Conservation (phyloP, 2,888 invertebrate species). For the Oxycera nigricornis region DNA sequence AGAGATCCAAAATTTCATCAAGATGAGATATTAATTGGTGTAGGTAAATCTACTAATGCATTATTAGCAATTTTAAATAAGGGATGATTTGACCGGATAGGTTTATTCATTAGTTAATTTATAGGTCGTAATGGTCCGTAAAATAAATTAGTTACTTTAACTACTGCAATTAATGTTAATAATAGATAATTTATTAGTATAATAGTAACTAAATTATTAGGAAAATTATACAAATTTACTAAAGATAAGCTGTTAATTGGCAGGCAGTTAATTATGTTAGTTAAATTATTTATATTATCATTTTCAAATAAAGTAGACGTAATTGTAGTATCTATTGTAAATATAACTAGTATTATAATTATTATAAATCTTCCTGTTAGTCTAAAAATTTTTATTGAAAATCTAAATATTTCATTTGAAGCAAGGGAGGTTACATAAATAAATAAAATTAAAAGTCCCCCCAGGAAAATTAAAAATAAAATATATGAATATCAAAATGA, state of each 20-base stretch:
- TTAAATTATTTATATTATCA: constrained; percentile 56
- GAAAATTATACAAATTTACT: constrained; percentile 66
- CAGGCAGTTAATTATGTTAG: constrained; percentile 56
- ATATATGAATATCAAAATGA: constrained; percentile 72
- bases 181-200: constrained; percentile 69
- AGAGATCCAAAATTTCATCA: constrained; percentile 80
- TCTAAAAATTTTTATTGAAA: constrained; percentile 55
- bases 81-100: constrained; percentile 63
- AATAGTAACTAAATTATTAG: constrained; percentile 64
- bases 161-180: constrained; percentile 66
- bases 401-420: constrained; percentile 68
- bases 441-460: constrained; percentile 71
- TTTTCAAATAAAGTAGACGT: constrained; percentile 58
- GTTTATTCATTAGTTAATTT: constrained; percentile 64
- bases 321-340: constrained; percentile 50
- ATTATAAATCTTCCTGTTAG: constrained; percentile 47
- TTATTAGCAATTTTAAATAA: constrained; percentile 68
- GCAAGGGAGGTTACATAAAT: constrained; percentile 70
- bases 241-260: constrained; percentile 61
- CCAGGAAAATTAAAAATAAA: constrained; percentile 69
- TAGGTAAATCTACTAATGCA: constrained; percentile 64
- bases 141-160: constrained; percentile 68
- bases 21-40: constrained; percentile 68
- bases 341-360: constrained; percentile 51
- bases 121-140: constrained; percentile 65